These are phyloP conservation scores for Parnassius mnemosyne DNA, from an alignment of 2,888 invertebrate species.

Conservation along the genomic window DNA sequence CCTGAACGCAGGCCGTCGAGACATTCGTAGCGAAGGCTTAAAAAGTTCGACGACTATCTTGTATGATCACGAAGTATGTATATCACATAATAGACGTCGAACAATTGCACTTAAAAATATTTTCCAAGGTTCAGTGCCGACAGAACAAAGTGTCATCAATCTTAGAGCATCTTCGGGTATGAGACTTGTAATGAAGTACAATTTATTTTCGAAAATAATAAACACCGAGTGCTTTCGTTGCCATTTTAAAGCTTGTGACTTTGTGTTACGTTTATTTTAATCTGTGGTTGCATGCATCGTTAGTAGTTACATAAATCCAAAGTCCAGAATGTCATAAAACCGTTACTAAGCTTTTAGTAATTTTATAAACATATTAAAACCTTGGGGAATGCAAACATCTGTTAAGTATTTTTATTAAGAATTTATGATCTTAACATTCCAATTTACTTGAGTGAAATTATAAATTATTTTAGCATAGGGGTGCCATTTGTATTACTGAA, in stretches of 20 bases:
- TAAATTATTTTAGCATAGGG: not conserved
- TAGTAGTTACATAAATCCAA: no score
- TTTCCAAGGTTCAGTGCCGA: not conserved
- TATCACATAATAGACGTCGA: conserved; percentile 32
- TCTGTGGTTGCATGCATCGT: no score
- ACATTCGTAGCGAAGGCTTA: conserved; percentile 75
- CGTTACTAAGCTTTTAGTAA: no score
- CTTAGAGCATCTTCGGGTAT: not conserved
- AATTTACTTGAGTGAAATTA: conserved; percentile 12
- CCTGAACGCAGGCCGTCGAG: conserved; percentile 53
- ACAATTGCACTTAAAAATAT: not conserved
- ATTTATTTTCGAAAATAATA: conserved; percentile 3
- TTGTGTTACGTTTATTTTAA: no score
- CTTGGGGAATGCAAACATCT: no score
- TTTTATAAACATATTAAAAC: no score
- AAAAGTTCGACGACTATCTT: conserved; percentile 74
- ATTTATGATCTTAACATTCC: conserved; percentile 8
- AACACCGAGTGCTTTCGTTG: not conserved
- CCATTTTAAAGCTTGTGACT: not conserved
- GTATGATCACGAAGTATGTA: conserved; percentile 48
- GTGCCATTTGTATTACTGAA: not conserved
- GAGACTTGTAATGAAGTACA: conserved; percentile 3
- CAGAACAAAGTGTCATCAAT: not conserved
- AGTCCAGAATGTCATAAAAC: no score
- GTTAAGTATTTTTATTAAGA: no score